Evolutionary conservation across 2,113 vertebrate species (phyloP).

Genomic region (Todiramphus chloris): DNA sequence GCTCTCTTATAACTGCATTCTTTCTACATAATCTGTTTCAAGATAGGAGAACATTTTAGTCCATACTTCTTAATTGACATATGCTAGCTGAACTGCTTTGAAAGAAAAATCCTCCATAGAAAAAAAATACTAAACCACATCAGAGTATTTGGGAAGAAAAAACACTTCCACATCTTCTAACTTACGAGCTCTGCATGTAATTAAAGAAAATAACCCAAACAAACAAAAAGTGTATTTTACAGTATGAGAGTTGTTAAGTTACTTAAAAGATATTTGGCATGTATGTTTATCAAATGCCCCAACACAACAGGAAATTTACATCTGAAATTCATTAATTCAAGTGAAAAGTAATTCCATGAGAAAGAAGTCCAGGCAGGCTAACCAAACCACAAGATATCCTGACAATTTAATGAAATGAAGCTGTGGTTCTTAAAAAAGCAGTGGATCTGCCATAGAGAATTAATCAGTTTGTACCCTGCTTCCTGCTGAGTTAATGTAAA

Average conservation of each 20-base stretch:
- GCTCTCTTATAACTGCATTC: constrained; percentile 28
- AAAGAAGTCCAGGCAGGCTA: background rate
- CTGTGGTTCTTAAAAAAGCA: constrained; percentile 44
- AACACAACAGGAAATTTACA: background rate
- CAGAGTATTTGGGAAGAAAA: background rate
- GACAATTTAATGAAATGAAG: constrained; percentile 61
- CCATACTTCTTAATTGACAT: background rate
- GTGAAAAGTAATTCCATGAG: background rate
- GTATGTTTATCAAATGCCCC: background rate
- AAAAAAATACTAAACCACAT: background rate
- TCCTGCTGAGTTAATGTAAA: constrained; percentile 74
- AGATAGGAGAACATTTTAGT: constrained; percentile 12
- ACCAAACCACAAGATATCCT: constrained; percentile 24
- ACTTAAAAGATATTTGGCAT: background rate
- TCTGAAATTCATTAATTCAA: background rate
- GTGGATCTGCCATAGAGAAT: constrained; percentile 61
- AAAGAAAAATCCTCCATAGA: constrained; percentile 1
- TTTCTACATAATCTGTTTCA: constrained; percentile 45
- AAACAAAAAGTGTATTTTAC: background rate
- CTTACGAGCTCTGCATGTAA: background rate
- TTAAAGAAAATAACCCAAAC: background rate
- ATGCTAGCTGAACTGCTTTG: background rate
- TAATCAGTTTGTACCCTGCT: constrained; percentile 59
- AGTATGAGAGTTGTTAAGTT: background rate
- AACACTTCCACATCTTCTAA: background rate